Percentiles rank a stretch among this genome's conserved stretches.
Evolutionary conservation across 2,888 invertebrate genomes (phyloP).

Genomic region (Synergus japonicus): DNA sequence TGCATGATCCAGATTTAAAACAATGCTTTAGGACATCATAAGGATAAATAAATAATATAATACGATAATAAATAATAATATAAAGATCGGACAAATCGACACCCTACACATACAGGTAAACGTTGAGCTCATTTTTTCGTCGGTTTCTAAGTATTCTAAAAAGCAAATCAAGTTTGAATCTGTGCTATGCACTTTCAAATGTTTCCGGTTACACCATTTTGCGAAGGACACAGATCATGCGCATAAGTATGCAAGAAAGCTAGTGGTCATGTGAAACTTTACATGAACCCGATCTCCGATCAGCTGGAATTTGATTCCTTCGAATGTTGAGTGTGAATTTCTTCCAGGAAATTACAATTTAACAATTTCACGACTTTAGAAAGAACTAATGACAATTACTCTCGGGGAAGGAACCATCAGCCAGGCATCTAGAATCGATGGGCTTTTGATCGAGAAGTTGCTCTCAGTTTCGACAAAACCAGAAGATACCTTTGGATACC

Average conservation of each 20-base stretch:
- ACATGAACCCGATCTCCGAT: constrained; percentile 22
- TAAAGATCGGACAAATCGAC: too few species aligned
- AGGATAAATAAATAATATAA: too few species aligned
- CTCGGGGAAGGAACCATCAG: background rate
- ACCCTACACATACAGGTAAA: background rate
- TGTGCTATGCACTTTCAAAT: constrained; percentile 13
- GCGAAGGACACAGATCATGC: constrained; percentile 8
- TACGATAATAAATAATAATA: too few species aligned
- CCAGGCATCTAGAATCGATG: background rate
- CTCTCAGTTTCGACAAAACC: constrained; percentile 46
- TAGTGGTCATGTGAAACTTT: constrained; percentile 27
- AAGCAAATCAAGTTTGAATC: constrained; percentile 6
- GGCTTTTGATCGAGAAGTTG: constrained; percentile 30
- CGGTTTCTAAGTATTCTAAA: background rate
- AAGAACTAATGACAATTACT: constrained; percentile 13
- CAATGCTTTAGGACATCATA: too few species aligned
- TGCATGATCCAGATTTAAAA: background rate
- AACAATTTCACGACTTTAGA: background rate
- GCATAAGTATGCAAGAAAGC: constrained; percentile 32
- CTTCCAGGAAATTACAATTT: constrained; percentile 9
- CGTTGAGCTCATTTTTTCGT: background rate
- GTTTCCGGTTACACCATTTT: constrained; percentile 6
- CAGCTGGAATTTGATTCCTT: constrained; percentile 15
- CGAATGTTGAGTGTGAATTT: background rate
- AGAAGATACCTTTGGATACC: constrained; percentile 47